Conservation (phyloP, 1,140 invertebrate species). For the Pseudobourletiella spinata region DNA sequence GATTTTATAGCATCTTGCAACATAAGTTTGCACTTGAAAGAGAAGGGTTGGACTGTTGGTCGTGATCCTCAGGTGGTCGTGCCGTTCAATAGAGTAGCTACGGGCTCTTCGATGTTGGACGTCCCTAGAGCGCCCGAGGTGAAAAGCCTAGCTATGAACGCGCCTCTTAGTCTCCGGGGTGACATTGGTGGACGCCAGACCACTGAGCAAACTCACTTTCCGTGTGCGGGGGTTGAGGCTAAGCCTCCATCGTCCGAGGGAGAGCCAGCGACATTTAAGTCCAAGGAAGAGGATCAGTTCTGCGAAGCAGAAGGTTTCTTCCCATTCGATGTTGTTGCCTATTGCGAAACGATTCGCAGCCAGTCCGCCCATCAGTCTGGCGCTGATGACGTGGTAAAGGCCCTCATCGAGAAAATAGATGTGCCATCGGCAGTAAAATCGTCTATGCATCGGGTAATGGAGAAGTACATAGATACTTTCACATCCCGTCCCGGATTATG, state of each 20-base stretch:
- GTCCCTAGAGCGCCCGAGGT: too few species aligned
- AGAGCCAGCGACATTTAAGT: too few species aligned
- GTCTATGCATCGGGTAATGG: background rate
- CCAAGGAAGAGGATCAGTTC: background rate
- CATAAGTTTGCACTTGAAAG: conserved; percentile 4
- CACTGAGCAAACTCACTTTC: too few species aligned
- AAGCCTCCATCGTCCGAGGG: too few species aligned
- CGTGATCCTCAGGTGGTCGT: background rate
- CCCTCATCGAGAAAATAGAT: background rate
- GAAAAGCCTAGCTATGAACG: too few species aligned
- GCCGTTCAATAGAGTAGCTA: background rate
- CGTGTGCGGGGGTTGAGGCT: too few species aligned
- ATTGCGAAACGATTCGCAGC: too few species aligned
- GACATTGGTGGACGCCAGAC: too few species aligned
- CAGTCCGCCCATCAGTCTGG: too few species aligned
- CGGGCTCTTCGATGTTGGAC: background rate
- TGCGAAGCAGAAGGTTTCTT: background rate
- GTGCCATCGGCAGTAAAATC: background rate
- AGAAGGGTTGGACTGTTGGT: conserved; percentile 12
- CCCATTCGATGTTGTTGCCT: background rate
- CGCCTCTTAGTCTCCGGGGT: too few species aligned
- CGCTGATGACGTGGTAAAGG: too few species aligned
- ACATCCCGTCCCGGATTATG: conserved; percentile 15
- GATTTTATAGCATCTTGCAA: conserved; percentile 17
- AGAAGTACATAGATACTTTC: conserved; percentile 5